Evolutionary conservation across 2,797 vertebrate genomes (phyloP).

Genomic region (Anisognathus igniventris): DNA sequence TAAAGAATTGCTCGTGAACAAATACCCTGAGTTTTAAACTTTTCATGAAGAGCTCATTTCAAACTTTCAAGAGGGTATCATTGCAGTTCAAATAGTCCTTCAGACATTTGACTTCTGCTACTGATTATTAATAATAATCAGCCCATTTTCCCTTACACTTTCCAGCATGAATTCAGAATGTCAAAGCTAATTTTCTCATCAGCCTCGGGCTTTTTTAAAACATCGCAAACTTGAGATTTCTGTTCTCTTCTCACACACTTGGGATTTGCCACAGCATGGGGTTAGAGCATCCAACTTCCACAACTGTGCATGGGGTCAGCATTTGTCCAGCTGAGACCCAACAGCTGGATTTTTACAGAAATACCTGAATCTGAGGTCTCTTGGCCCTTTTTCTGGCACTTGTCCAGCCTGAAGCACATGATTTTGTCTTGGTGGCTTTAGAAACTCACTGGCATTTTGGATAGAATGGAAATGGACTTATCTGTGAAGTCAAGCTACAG

Average conservation of each 20-base stretch:
- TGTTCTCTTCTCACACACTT: background rate
- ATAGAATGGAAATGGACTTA: background rate
- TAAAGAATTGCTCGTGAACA: background rate
- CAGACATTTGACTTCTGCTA: constrained; percentile 57
- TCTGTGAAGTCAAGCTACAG: background rate
- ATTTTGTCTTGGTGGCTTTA: background rate
- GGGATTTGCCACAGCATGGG: background rate
- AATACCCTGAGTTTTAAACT: constrained; percentile 24
- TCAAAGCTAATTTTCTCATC: constrained; percentile 62
- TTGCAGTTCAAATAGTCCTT: constrained; percentile 28
- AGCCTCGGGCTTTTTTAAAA: constrained; percentile 30
- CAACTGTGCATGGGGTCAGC: background rate
- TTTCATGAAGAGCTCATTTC: constrained; percentile 13
- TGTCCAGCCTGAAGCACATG: background rate
- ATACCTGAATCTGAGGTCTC: background rate
- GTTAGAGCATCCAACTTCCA: background rate
- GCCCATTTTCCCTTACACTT: constrained; percentile 34
- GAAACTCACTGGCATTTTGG: background rate
- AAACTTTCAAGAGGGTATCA: constrained; percentile 35
- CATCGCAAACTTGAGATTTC: background rate
- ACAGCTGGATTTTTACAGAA: background rate
- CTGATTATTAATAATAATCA: constrained; percentile 59
- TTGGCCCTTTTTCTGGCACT: background rate
- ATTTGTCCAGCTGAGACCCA: background rate
- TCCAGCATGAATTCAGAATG: constrained; percentile 49